phyloP scores from a whole-genome alignment of 1,140 invertebrate species.

The Rhagoletis pomonella region DNA sequence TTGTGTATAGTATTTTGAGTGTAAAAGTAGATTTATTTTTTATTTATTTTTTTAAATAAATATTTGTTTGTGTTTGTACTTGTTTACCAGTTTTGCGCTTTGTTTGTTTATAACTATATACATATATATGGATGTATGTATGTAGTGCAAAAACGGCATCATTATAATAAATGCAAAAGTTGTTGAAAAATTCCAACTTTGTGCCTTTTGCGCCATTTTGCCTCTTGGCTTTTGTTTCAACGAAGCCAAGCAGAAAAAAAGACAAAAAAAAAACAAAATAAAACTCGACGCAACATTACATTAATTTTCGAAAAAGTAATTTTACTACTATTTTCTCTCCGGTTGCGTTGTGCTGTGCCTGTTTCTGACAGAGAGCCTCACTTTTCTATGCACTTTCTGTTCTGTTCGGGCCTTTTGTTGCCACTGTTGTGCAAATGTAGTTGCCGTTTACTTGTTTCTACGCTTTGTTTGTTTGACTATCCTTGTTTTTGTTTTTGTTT shows the following conservation, averaged over 20 bases:
- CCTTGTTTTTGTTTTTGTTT: neutral
- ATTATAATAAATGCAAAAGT: slow-evolving; percentile 48
- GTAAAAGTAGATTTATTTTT: slow-evolving; percentile 43
- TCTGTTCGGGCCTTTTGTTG: neutral
- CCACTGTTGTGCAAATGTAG: slow-evolving; percentile 2
- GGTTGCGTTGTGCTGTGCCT: neutral
- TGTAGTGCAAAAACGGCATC: neutral
- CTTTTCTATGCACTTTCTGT: neutral
- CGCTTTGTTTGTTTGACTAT: neutral
- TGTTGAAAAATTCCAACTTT: slow-evolving; percentile 52
- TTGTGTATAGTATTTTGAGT: slow-evolving; percentile 42
- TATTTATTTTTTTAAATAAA: slow-evolving; percentile 30
- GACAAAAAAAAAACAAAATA: too few relatives aligned
- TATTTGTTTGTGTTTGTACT: slow-evolving; percentile 16
- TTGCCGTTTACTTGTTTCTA: slow-evolving; percentile 5
- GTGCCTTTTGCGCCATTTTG: neutral
- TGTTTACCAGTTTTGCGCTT: neutral
- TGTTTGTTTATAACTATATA: slow-evolving; percentile 36
- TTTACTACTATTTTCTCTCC: slow-evolving; percentile 3
- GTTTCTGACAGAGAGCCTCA: neutral
- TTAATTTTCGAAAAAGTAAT: slow-evolving; percentile 35
- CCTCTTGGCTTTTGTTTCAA: slow-evolving; percentile 4
- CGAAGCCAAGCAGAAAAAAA: neutral
- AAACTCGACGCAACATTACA: neutral
- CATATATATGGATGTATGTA: neutral